Conservation (phyloP, 2,113 vertebrate species). For the Prolemur simus region DNA sequence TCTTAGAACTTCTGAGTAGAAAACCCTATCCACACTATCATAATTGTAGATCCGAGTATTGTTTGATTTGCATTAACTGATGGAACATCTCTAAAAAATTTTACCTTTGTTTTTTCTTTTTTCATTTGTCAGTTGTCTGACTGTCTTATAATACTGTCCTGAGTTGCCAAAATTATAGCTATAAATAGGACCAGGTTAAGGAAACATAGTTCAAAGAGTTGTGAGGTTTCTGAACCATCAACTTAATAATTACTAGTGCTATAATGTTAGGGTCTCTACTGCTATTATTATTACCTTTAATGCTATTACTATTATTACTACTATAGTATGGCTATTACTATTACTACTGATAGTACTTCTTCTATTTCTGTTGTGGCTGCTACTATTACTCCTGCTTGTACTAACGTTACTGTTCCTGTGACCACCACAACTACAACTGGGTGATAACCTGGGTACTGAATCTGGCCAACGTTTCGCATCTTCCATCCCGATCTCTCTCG, state of each 20-base stretch:
- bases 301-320: rapidly evolving
- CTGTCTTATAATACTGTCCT: neutral
- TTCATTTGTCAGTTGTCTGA: neutral
- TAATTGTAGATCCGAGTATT: neutral
- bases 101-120: neutral
- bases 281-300: neutral
- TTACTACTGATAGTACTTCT: too few species aligned
- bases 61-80: too few species aligned
- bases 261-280: too few species aligned
- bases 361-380: too few species aligned
- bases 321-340: rapidly evolving
- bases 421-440: rapidly evolving
- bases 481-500: neutral
- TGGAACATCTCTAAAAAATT: neutral
- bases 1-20: neutral
- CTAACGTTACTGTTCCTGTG: rapidly evolving
- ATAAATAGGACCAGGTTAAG: neutral
- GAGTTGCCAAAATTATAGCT: neutral
- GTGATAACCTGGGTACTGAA: neutral
- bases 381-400: rapidly evolving
- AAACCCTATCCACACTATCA: neutral
- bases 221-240: neutral
- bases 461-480: neutral
- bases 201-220: neutral
- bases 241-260: neutral